Conservation (phyloP, 1,140 invertebrate genomes). For the Polypedilum pembai region DNA sequence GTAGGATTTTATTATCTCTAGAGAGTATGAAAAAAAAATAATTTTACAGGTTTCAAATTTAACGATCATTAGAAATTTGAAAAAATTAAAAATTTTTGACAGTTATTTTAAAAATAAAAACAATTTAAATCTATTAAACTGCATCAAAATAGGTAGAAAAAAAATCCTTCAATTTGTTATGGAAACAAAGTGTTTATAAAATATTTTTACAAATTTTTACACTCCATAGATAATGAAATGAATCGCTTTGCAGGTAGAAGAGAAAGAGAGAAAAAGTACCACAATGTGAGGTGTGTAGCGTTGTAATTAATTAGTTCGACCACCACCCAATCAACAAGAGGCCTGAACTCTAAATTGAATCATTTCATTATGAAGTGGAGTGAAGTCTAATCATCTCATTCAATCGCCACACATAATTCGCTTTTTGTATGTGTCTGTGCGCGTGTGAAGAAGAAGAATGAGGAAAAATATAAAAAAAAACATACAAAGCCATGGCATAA, state of each 20-base stretch:
- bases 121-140: no score
- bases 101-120: no score
- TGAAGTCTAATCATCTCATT: background rate
- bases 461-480: background rate
- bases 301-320: constrained; percentile 6
- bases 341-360: no score
- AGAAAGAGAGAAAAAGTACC: background rate
- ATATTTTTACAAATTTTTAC: background rate
- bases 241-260: background rate
- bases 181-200: background rate
- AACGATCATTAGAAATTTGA: no score
- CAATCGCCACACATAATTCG: background rate
- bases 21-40: no score
- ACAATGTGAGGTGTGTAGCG: background rate
- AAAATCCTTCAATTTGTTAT: no score
- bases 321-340: background rate
- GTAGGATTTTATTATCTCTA: no score
- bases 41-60: no score
- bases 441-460: background rate
- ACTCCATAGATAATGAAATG: constrained; percentile 17
- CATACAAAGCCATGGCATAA: background rate
- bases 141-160: no score
- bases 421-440: background rate
- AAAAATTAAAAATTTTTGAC: no score
- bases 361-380: background rate